Conservation (phyloP, 2,797 vertebrate genomes). For the Poecile montanus region DNA sequence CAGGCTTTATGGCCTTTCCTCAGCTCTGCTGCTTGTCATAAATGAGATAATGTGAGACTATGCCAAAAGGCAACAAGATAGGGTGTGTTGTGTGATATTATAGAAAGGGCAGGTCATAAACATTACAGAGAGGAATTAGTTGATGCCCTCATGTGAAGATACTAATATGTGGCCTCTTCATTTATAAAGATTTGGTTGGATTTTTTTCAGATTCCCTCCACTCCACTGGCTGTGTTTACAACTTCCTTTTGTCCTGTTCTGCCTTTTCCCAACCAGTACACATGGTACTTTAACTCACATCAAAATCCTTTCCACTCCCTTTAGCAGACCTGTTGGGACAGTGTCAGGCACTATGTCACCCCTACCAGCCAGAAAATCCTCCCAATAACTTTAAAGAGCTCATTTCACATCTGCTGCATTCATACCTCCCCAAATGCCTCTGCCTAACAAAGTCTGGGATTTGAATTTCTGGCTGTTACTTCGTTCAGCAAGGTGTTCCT, state of each 20-base stretch:
- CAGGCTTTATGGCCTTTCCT: neutral
- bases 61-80: constrained; percentile 37
- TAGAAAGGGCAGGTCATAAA: neutral
- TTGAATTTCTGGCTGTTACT: neutral
- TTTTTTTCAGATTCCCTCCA: neutral
- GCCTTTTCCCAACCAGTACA: neutral
- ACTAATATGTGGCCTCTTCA: neutral
- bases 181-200: neutral
- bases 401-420: neutral
- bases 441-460: neutral
- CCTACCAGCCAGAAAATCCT: neutral
- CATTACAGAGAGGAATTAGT: neutral
- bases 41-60: neutral
- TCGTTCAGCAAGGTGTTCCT: neutral
- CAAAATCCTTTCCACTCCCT: neutral
- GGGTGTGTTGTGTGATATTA: neutral
- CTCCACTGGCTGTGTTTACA: neutral
- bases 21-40: neutral
- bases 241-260: neutral
- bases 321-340: neutral
- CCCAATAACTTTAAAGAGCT: neutral
- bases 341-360: neutral
- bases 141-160: neutral
- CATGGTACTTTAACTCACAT: neutral
- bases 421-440: neutral